Evolutionary conservation across 2,888 invertebrate species (phyloP), one percentile per base, ranked within the genome.

Genomic region (Tortrix viridana): DNA sequence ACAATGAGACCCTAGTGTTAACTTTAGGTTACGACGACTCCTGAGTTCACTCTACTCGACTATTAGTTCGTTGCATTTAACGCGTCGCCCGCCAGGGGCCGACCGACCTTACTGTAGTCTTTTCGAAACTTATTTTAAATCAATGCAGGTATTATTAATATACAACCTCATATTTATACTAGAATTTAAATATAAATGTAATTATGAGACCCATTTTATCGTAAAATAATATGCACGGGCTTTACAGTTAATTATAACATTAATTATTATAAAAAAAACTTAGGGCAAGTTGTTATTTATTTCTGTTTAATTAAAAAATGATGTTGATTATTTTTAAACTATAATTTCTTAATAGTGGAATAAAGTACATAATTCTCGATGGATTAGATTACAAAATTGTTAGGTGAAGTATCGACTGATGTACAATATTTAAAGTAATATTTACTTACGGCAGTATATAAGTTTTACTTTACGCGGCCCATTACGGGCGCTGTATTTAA

Each of bases 261-360:
- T 89, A 90, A 90, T 91, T 88, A 89, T 87, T 86, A 89, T 87
- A 86, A 88, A 72, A 87, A 87, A 58, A 63, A 58, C 79, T 80
- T 92, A 92, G 91, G 90, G 88, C 92, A 92, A 93, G 93, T 93
- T 93, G 93, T 94, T 94, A 93, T 93, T 94, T 93, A 93, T 93
- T 93, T 92, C 93, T 93, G 92, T 93, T 93, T 92, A 92, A 89
- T 86, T 88, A 86, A 89, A 84, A 75, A 76, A 67, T 84, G 85
- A 90, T 90, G 92, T 91, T 92, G 84, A 91, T 90, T 91, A 91
- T 88, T 92, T 88, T 90, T 90, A 89, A 90, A 85, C 78, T 81
- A 80, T 82, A 76, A 82, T 84, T 86, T 86, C 77, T 83, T 84
- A 80, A 82, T 91, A 91, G 90, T 87, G 81, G 79, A 82, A 86